phyloP scores from a whole-genome alignment of 2,888 invertebrate species.

The Euphydryas editha region DNA sequence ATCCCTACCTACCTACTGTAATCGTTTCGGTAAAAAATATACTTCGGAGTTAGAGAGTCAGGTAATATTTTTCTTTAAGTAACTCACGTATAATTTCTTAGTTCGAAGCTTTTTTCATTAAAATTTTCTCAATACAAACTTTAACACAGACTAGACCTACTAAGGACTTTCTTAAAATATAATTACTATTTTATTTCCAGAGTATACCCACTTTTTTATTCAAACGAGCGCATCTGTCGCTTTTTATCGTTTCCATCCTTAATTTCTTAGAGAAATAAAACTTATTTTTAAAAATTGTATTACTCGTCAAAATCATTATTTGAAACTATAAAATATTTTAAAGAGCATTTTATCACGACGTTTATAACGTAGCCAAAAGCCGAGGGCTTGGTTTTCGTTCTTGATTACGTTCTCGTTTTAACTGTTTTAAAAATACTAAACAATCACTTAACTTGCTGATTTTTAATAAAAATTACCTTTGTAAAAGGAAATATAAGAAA shows the following conservation, averaged over 20 bases:
- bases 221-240: too few species aligned
- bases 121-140: background rate
- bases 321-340: background rate
- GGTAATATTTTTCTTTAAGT: background rate
- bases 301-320: too few species aligned
- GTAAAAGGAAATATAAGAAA: too few species aligned
- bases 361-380: background rate
- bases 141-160: background rate
- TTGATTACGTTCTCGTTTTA: background rate
- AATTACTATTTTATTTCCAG: background rate
- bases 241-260: too few species aligned
- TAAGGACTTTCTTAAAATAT: background rate
- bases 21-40: background rate
- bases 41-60: background rate
- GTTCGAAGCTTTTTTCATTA: background rate
- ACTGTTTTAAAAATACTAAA: background rate
- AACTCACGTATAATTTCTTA: constrained; percentile 2
- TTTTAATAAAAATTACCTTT: background rate
- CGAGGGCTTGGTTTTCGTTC: constrained; percentile 1
- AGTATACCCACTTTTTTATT: too few species aligned
- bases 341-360: background rate
- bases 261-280: too few species aligned
- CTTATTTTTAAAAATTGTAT: too few species aligned
- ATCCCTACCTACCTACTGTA: too few species aligned
- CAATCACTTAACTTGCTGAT: background rate